phyloP scores from a whole-genome alignment of 2,113 vertebrate genomes.

The Myocastor coypus region DNA sequence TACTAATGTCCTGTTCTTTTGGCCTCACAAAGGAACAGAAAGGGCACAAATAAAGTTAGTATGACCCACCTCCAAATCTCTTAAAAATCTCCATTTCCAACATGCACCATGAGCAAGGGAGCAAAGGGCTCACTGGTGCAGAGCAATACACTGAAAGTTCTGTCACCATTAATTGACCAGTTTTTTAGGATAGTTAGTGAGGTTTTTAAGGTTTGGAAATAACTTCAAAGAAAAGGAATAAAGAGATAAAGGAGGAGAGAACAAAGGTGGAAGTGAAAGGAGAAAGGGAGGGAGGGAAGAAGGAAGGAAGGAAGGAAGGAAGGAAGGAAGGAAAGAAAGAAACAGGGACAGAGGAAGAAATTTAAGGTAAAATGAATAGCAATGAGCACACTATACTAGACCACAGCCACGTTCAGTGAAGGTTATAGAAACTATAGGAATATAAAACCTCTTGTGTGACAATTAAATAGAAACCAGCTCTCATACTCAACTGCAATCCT shows the following conservation, averaged over 20 bases:
- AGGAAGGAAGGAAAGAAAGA: too few relatives aligned
- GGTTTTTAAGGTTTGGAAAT: background rate
- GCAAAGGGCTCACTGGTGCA: background rate
- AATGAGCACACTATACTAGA: background rate
- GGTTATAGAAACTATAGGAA: background rate
- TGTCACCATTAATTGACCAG: background rate
- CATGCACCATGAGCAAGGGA: background rate
- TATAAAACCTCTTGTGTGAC: background rate
- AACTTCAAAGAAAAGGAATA: background rate
- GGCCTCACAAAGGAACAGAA: background rate
- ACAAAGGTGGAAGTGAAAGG: background rate
- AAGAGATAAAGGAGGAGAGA: too few relatives aligned
- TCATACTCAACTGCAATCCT: background rate
- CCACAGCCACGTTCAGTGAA: background rate
- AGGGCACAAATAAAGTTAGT: background rate
- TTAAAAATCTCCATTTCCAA: background rate
- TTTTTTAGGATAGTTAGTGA: background rate
- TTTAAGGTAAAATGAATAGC: background rate
- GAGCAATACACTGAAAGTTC: background rate
- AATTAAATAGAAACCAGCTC: constrained; percentile 38
- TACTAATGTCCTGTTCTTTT: constrained; percentile 22
- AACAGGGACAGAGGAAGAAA: too few relatives aligned
- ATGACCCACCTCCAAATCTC: background rate
- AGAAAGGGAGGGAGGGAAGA: accelerated
- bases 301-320: background rate